phyloP scores from a whole-genome alignment of 2,113 vertebrate species.

The Pholis gunnellus region DNA sequence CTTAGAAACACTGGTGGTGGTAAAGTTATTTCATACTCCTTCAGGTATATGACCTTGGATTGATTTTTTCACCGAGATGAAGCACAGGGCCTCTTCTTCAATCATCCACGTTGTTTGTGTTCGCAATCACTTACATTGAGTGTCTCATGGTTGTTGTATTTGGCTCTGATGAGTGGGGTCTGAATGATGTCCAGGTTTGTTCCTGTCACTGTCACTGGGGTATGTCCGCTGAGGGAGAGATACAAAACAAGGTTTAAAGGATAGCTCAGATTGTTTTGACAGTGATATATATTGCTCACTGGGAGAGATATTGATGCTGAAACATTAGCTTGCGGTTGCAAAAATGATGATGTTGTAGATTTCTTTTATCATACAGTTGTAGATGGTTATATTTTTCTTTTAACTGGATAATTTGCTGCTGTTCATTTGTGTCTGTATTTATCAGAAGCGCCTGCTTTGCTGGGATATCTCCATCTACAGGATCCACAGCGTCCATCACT shows the following conservation, averaged over 20 bases:
- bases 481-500: neutral
- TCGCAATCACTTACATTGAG: slow-evolving; percentile 89
- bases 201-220: slow-evolving; percentile 93
- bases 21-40: neutral
- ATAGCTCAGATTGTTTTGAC: slow-evolving; percentile 10
- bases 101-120: neutral
- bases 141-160: slow-evolving; percentile 92
- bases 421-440: neutral
- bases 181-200: slow-evolving; percentile 98
- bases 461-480: neutral
- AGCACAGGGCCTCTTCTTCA: neutral
- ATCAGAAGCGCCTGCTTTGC: neutral
- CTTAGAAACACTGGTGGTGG: neutral
- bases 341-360: neutral
- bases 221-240: slow-evolving; percentile 88
- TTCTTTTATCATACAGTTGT: neutral
- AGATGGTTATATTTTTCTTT: neutral
- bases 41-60: neutral
- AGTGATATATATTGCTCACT: slow-evolving; percentile 6
- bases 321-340: neutral
- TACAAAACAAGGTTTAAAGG: neutral
- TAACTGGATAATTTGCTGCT: neutral
- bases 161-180: slow-evolving; percentile 96
- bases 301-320: neutral
- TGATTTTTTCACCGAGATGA: neutral